Conservation (phyloP, 92 coral and sea anemone genomes). For the Parazoanthus darwini region DNA sequence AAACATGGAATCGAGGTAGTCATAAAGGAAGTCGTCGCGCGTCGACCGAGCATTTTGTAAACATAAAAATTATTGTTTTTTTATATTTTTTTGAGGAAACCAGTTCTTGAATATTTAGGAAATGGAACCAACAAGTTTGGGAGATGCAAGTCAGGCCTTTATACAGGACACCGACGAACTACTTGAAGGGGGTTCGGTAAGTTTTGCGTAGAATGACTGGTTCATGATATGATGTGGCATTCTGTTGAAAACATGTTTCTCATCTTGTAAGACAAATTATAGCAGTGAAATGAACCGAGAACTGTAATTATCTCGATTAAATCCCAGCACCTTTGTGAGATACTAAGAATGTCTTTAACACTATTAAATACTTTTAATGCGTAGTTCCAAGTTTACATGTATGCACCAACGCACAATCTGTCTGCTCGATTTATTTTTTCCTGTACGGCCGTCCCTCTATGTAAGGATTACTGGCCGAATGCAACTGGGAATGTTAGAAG, state of each 20-base stretch:
- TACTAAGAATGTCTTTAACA: not conserved
- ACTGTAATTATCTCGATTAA: not conserved
- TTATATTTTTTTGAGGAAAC: not conserved
- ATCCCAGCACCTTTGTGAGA: not conserved
- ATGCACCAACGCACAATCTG: too few relatives aligned
- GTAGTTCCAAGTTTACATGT: too few relatives aligned
- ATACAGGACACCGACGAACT: constrained; percentile 20
- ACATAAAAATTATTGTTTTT: not conserved
- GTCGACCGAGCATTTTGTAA: not conserved
- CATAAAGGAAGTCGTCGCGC: too few relatives aligned
- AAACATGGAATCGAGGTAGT: too few relatives aligned
- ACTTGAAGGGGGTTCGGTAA: constrained; percentile 15
- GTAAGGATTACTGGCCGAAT: too few relatives aligned
- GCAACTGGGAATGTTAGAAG: too few relatives aligned
- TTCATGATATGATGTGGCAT: not conserved
- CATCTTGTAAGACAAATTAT: not conserved
- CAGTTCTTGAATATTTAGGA: not conserved
- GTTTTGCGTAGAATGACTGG: not conserved
- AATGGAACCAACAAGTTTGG: constrained; percentile 39
- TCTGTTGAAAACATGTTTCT: not conserved
- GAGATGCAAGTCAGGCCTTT: constrained; percentile 2
- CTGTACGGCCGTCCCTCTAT: too few relatives aligned
- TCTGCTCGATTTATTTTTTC: too few relatives aligned
- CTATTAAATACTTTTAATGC: not conserved
- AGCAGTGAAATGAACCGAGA: not conserved